Evolutionary conservation across 2,113 vertebrate species (phyloP).

Genomic region (Atlantisia rogersi): DNA sequence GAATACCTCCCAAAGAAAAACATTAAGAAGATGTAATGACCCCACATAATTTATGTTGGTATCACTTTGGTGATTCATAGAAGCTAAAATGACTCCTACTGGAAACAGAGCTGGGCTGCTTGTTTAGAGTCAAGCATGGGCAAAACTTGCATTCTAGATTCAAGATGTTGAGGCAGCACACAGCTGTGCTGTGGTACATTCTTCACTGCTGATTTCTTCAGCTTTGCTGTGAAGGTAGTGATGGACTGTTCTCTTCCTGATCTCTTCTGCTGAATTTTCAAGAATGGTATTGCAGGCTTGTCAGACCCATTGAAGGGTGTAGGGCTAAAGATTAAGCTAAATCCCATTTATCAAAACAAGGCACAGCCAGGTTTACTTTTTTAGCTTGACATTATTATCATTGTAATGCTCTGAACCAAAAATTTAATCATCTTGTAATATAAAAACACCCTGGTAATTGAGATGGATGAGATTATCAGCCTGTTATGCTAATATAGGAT

Average conservation of each 20-base stretch:
- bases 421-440: neutral
- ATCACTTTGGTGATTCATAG: neutral
- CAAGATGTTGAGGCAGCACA: neutral
- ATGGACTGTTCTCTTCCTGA: neutral
- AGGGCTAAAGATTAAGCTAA: neutral
- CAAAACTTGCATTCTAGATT: neutral
- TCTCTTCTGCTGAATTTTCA: neutral
- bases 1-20: neutral
- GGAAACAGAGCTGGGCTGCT: neutral
- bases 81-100: neutral
- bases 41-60: neutral
- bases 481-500: neutral
- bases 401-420: no score
- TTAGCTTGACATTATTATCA: accelerated
- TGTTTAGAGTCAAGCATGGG: neutral
- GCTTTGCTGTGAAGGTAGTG: neutral
- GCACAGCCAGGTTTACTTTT: neutral
- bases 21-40: neutral
- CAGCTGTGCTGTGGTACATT: neutral
- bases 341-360: neutral
- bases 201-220: neutral
- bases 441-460: neutral
- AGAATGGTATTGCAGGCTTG: neutral
- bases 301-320: neutral
- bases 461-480: neutral